Percentiles rank a stretch among this genome's conserved stretches.
Conservation (phyloP, 2,797 vertebrate species). For the Tapera naevia region DNA sequence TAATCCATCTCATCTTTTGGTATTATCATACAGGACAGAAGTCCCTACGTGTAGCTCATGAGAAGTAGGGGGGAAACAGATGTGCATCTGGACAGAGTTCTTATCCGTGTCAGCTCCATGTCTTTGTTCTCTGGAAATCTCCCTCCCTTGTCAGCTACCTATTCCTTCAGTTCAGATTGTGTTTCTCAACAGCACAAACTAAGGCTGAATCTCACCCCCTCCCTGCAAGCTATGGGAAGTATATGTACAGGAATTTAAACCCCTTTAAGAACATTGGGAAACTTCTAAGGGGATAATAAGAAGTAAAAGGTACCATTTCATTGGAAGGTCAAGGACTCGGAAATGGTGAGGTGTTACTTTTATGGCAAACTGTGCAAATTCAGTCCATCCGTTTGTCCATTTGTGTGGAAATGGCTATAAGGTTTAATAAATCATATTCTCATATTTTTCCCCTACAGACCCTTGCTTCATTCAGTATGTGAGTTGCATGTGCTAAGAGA, state of each 20-base stretch:
- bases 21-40: not conserved
- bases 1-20: not conserved
- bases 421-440: no score
- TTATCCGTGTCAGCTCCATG: not conserved
- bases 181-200: not conserved
- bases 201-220: not conserved
- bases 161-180: not conserved
- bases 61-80: not conserved
- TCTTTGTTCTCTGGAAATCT: not conserved
- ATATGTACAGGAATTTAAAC: no score
- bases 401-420: no score
- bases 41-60: not conserved
- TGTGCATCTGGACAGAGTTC: not conserved
- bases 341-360: not conserved
- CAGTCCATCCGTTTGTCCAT: no score
- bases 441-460: no score
- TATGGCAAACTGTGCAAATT: not conserved
- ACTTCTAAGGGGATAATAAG: no score
- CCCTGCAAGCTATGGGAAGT: no score
- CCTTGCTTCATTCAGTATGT: no score
- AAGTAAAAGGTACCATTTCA: no score
- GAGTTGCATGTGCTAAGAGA: no score
- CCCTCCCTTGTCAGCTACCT: not conserved
- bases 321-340: not conserved
- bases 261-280: no score